Evolutionary conservation across 92 coral and sea anemone species (phyloP).

Genomic region (Parazoanthus atlanticus): DNA sequence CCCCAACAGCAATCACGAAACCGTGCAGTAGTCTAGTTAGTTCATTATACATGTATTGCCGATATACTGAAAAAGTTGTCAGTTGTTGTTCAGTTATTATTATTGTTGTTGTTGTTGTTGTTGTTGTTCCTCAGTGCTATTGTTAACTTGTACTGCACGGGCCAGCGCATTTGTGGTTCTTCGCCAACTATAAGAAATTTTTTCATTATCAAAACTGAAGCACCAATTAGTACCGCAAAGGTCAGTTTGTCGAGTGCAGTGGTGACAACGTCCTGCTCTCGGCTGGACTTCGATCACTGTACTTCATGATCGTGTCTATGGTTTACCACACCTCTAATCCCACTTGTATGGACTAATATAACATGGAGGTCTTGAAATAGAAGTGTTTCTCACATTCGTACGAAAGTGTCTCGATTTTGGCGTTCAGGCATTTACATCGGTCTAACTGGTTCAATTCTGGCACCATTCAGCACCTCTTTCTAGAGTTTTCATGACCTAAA

Average conservation of each 20-base stretch:
- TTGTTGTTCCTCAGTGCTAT: neutral
- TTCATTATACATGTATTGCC: neutral
- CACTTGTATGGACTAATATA: neutral
- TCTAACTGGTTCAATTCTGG: too few relatives aligned
- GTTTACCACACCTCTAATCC: neutral
- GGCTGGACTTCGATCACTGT: neutral
- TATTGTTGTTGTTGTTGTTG: neutral
- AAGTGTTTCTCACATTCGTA: neutral
- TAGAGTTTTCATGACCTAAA: too few relatives aligned
- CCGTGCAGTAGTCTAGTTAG: too few relatives aligned
- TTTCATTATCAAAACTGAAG: too few relatives aligned
- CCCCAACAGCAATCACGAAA: neutral
- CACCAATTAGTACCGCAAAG: neutral
- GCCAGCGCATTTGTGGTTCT: neutral
- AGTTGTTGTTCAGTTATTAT: too few relatives aligned
- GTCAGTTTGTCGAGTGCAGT: neutral
- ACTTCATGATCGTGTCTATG: neutral
- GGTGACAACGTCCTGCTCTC: neutral
- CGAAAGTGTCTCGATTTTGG: neutral
- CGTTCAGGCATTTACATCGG: neutral
- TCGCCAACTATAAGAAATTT: neutral
- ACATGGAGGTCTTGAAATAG: neutral
- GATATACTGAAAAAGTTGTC: too few relatives aligned
- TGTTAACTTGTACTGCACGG: neutral
- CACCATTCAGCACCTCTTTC: too few relatives aligned